phyloP scores from a whole-genome alignment of 2,888 invertebrate species.

The Baccha elongata region DNA sequence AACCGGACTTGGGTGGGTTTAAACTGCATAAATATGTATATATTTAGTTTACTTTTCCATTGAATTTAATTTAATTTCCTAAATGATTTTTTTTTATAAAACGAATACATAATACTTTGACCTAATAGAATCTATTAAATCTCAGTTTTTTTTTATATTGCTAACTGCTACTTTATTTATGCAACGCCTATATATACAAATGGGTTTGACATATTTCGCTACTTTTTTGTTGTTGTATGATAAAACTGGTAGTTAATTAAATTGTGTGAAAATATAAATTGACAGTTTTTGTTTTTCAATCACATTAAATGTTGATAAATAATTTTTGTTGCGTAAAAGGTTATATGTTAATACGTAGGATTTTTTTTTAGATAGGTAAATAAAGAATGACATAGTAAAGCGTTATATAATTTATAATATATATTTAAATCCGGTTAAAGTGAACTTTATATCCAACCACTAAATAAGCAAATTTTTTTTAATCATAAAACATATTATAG shows the following conservation, averaged over 20 bases:
- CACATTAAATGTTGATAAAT: background rate
- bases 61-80: conserved; percentile 60
- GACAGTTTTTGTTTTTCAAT: background rate
- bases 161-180: too few relatives aligned
- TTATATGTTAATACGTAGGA: background rate
- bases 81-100: conserved; percentile 19
- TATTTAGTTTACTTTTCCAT: conserved; percentile 41
- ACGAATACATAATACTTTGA: too few relatives aligned
- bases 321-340: background rate
- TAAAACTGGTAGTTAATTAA: conserved; percentile 1
- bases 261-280: conserved; percentile 8
- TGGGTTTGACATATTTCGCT: conserved; percentile 18
- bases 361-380: background rate
- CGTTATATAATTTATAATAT: too few relatives aligned
- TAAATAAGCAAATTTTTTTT: too few relatives aligned
- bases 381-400: too few relatives aligned
- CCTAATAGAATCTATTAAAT: too few relatives aligned
- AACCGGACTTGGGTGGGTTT: conserved; percentile 32
- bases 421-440: too few relatives aligned
- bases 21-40: conserved; percentile 32
- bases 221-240: background rate
- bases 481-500: too few relatives aligned
- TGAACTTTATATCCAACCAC: too few relatives aligned
- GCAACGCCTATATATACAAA: background rate
- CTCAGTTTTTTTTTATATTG: too few relatives aligned